These are phyloP conservation scores for Pseudomyrmex pallidus DNA, from an alignment of 1,140 invertebrate species.

Conservation along the genomic window DNA sequence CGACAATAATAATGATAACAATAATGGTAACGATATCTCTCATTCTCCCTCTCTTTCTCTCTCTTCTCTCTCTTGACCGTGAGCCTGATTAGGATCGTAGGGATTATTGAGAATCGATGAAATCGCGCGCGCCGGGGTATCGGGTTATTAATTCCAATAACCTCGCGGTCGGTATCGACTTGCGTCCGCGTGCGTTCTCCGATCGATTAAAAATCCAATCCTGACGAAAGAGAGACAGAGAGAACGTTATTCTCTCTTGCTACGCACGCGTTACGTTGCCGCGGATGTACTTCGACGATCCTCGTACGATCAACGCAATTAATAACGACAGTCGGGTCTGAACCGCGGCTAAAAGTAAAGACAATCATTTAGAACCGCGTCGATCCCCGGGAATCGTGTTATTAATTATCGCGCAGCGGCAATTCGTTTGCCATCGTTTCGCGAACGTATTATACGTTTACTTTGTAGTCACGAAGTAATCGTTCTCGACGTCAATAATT, in stretches of 20 bases:
- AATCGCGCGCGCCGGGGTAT: slow-evolving; percentile 58
- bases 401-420: slow-evolving; percentile 36
- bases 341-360: slow-evolving; percentile 42
- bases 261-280: slow-evolving; percentile 28
- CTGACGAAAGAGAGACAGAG: neutral
- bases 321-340: slow-evolving; percentile 53
- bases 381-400: slow-evolving; percentile 31
- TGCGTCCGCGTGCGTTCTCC: slow-evolving; percentile 33
- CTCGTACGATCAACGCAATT: slow-evolving; percentile 35
- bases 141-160: slow-evolving; percentile 72
- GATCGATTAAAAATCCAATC: slow-evolving; percentile 46
- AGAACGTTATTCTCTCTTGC: too few relatives aligned
- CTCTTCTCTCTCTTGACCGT: neutral
- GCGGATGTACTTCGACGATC: slow-evolving; percentile 16
- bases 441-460: slow-evolving; percentile 25
- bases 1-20: slow-evolving; percentile 44
- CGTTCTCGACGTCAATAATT: slow-evolving; percentile 42
- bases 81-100: slow-evolving; percentile 63
- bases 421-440: slow-evolving; percentile 10
- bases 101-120: slow-evolving; percentile 64
- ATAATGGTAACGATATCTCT: slow-evolving; percentile 40
- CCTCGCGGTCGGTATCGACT: slow-evolving; percentile 56
- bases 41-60: slow-evolving; percentile 6
- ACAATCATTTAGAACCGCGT: slow-evolving; percentile 52
- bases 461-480: slow-evolving; percentile 47